Evolutionary conservation across 2,113 vertebrate species (phyloP), one percentile per base, ranked within the genome.

Genomic region (Rhodinocichla rosea): DNA sequence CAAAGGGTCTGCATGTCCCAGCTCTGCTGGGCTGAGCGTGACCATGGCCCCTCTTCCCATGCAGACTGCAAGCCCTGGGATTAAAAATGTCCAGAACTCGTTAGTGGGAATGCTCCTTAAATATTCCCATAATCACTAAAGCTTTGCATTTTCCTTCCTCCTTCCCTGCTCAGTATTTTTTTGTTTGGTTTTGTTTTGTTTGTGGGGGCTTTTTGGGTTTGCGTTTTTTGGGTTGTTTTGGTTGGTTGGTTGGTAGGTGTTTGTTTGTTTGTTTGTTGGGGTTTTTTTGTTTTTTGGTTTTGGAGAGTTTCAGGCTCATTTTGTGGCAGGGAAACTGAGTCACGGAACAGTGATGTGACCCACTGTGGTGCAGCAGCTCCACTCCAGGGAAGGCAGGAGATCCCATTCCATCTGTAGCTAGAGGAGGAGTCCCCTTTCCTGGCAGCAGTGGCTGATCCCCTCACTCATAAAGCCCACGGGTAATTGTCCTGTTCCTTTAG

Each of bases 291-390:
- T 26, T 65, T 81, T 40, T 40, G 3, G 35, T 26, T 73, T n/a
- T 27, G 6, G 15, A 11, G 32, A 37, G 14, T 12, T 7, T 59
- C 4, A 5, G 42, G 27, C 10, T 83, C 10, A 1, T 77, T 90
- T 59, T 55, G 18, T 26, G n/a, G 37, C 30, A 32, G 86, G 64
- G 79, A 92, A 90, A 83, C 83, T 32, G 71, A 96, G 96, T 45
- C 92, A 39, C 0, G 0, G 67, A 45, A 18, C 2, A 1, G 19
- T 22, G 52, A 21, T 19, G 20, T 75, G 44, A 44, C 18, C 35
- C 26, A 3, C 3, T 15, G 78, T 26, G 35, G 13, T 5, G 33
- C 2, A 2, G 22, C 6, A 7, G 35, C 71, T 73, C 49, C 15
- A 8, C 7, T 1, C 39, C 45, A 3, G 1, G 84, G 39, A 44